A percentile compares a stretch with the other conserved stretches of the same genome.
Conservation (phyloP, 1,140 invertebrate species). For the Drosophila tropicalis region DNA sequence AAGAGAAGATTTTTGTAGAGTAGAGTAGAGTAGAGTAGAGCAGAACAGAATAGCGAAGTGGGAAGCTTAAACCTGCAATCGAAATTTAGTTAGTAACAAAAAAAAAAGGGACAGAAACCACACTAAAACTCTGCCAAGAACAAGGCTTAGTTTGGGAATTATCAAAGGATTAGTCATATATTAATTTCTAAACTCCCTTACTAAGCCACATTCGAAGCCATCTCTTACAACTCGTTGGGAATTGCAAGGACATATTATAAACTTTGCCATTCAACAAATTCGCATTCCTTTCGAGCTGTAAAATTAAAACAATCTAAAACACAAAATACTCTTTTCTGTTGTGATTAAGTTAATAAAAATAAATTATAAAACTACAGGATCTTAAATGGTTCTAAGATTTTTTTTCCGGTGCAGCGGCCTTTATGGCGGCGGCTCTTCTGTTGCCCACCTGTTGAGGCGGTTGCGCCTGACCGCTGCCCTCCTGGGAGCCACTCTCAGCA, state of each 20-base stretch:
- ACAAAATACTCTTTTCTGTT: conserved; percentile 5
- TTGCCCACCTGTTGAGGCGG: conserved; percentile 79
- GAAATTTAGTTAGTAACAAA: conserved; percentile 66
- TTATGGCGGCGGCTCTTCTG: conserved; percentile 51
- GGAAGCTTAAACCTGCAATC: conserved; percentile 77
- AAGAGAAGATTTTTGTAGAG: conserved; percentile 44
- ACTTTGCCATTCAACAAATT: not conserved
- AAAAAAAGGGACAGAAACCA: not conserved
- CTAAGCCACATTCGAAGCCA: not conserved
- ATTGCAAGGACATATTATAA: not conserved
- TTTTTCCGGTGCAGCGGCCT: conserved; percentile 38
- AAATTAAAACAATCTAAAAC: not conserved
- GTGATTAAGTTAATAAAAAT: not conserved
- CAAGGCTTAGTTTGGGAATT: not conserved
- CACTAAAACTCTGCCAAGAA: conserved; percentile 8
- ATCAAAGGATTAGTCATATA: not conserved
- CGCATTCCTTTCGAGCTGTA: not conserved
- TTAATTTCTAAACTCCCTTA: not conserved
- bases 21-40: conserved; percentile 51
- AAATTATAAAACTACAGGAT: conserved; percentile 8
- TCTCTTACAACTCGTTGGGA: not conserved
- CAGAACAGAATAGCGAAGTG: conserved; percentile 37
- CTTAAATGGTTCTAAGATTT: conserved; percentile 11
- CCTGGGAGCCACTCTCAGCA: conserved; percentile 74
- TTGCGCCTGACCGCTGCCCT: conserved; percentile 62